Conservation (phyloP, 2,888 invertebrate species). For the Marasmarcha lunaedactyla region DNA sequence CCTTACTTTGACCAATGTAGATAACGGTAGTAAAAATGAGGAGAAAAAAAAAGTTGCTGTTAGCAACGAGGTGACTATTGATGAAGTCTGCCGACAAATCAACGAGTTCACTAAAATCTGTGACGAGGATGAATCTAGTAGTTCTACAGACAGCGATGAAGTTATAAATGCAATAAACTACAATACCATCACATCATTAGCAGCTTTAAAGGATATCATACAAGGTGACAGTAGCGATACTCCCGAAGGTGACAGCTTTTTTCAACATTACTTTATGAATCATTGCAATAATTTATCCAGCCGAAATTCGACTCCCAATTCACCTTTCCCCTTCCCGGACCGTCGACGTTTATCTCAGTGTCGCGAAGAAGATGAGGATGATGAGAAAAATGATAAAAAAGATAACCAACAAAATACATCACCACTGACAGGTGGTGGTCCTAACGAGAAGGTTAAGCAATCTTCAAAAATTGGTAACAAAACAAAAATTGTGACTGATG, state of each 20-base stretch:
- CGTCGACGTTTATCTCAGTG: constrained; percentile 83
- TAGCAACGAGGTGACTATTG: constrained; percentile 21
- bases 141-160: constrained; percentile 74
- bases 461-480: constrained; percentile 19
- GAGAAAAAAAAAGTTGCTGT: constrained; percentile 46
- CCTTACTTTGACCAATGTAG: constrained; percentile 32
- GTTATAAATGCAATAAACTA: constrained; percentile 76
- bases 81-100: constrained; percentile 30
- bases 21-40: constrained; percentile 45
- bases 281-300: constrained; percentile 79
- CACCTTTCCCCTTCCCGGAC: constrained; percentile 66
- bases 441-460: constrained; percentile 22
- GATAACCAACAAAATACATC: constrained; percentile 18
- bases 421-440: no score
- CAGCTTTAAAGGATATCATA: constrained; percentile 76
- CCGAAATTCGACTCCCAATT: constrained; percentile 48
- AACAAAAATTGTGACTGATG: constrained; percentile 14
- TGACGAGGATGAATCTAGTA: constrained; percentile 32
- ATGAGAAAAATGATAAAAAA: constrained; percentile 40
- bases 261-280: constrained; percentile 80
- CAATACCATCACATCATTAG: constrained; percentile 76
- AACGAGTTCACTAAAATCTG: constrained; percentile 27
- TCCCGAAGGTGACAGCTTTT: constrained; percentile 72
- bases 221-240: constrained; percentile 71
- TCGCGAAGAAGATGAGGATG: constrained; percentile 87